Percentiles rank a stretch among this genome's conserved stretches.
These are phyloP conservation scores for Peromyscus californicus DNA, from an alignment of 2,113 vertebrate species.

Conservation along the genomic window DNA sequence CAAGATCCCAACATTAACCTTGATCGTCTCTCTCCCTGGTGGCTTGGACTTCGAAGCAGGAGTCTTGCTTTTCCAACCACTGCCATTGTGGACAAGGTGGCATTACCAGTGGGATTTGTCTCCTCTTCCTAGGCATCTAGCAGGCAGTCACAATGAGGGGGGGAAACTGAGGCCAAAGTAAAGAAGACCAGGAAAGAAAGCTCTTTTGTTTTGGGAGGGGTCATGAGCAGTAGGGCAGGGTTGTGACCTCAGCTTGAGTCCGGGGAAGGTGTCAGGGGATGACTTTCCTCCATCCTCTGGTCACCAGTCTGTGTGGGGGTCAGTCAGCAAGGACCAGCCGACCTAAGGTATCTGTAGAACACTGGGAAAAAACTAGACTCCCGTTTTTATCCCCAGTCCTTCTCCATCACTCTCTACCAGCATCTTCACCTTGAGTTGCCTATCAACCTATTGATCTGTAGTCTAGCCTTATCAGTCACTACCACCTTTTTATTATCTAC, in stretches of 20 bases:
- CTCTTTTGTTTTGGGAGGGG: neutral
- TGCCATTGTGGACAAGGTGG: slow-evolving; percentile 35
- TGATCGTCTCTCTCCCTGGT: slow-evolving; percentile 74
- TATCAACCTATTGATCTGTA: neutral
- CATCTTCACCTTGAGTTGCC: neutral
- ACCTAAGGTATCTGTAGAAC: neutral
- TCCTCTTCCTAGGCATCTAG: slow-evolving; percentile 53
- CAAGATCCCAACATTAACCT: slow-evolving; percentile 79
- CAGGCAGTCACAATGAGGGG: neutral
- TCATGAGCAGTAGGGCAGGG: neutral
- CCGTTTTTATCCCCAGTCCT: neutral
- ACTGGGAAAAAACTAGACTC: neutral
- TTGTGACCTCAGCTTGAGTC: neutral
- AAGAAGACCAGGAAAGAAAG: neutral
- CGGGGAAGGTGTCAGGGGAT: neutral
- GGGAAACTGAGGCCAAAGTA: slow-evolving; percentile 21
- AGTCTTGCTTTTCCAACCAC: slow-evolving; percentile 56
- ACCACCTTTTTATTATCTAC: neutral
- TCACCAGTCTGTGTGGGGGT: neutral
- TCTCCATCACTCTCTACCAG: rapidly evolving
- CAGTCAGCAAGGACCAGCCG: rapidly evolving
- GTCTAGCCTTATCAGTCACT: neutral
- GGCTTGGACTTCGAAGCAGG: slow-evolving; percentile 66
- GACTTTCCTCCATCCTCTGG: neutral
- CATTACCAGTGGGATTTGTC: slow-evolving; percentile 80